Evolutionary conservation across 1,140 invertebrate genomes (phyloP).

Genomic region (Augochlora pura): DNA sequence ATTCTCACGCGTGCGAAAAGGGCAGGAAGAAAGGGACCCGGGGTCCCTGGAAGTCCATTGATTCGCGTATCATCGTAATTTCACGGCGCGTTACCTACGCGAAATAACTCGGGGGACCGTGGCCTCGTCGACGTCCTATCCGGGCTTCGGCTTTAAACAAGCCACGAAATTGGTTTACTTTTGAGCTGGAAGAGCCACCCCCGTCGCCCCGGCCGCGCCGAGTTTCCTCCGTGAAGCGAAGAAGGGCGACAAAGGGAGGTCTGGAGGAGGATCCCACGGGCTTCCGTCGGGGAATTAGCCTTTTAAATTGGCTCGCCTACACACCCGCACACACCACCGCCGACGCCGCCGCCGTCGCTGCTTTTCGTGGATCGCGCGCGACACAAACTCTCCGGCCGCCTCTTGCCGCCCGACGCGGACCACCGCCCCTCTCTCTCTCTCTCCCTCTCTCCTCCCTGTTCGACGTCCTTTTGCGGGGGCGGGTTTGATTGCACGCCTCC

Average conservation of each 20-base stretch:
- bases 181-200: constrained; percentile 60
- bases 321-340: no score
- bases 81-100: constrained; percentile 80
- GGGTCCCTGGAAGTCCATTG: constrained; percentile 72
- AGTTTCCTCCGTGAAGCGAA: constrained; percentile 49
- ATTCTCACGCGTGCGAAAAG: constrained; percentile 59
- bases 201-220: constrained; percentile 30
- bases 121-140: constrained; percentile 64
- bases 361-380: constrained; percentile 2
- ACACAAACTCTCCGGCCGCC: neutral
- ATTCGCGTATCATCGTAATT: constrained; percentile 80
- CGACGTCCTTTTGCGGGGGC: neutral
- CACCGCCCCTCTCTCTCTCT: no score
- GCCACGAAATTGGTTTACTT: constrained; percentile 80
- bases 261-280: constrained; percentile 43
- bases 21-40: constrained; percentile 3
- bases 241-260: constrained; percentile 29
- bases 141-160: constrained; percentile 77
- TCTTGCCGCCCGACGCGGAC: no score
- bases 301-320: constrained; percentile 78
- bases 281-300: constrained; percentile 75
- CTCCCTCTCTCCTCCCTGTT: neutral
- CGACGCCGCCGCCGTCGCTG: no score
- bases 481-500: neutral
- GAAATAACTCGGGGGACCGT: constrained; percentile 78